A percentile compares a stretch with the other conserved stretches of the same genome.
Evolutionary conservation across 2,113 vertebrate species (phyloP).

Genomic region (Heterotis niloticus): DNA sequence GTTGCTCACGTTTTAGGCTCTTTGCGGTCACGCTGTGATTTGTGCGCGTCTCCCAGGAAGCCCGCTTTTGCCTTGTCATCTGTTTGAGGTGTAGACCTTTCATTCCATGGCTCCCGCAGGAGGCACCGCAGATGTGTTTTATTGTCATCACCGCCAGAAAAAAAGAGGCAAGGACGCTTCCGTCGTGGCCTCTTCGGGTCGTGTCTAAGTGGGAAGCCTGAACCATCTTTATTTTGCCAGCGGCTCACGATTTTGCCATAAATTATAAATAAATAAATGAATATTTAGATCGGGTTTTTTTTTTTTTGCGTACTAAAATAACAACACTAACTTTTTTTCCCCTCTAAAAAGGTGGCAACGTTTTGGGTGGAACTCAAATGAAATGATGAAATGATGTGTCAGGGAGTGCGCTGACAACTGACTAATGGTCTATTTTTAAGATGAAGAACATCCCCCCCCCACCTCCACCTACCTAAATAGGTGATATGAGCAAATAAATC

Average conservation of each 20-base stretch:
- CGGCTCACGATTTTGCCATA: background rate
- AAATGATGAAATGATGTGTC: no score
- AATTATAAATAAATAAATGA: no score
- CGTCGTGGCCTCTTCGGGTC: background rate
- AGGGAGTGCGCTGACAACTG: no score
- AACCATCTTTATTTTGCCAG: slow-evolving; percentile 2
- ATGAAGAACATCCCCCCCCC: no score
- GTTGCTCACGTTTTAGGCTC: background rate
- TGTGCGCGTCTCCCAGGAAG: background rate
- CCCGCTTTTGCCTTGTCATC: slow-evolving; percentile 5
- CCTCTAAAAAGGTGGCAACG: no score
- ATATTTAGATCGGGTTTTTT: no score
- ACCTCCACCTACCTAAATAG: no score
- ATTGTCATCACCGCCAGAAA: slow-evolving; percentile 5
- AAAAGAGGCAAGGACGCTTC: background rate
- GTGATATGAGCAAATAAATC: no score
- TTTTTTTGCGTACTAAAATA: no score
- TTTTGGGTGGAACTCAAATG: no score
- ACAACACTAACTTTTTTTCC: no score
- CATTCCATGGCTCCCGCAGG: background rate
- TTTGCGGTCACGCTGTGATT: background rate
- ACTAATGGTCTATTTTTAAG: no score
- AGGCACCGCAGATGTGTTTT: slow-evolving; percentile 15
- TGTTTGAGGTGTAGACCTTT: slow-evolving; percentile 14
- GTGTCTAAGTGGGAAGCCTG: background rate